A percentile compares a stretch with the other conserved stretches of the same genome.
Conservation (phyloP, 2,113 vertebrate species). For the Azemiops feae region DNA sequence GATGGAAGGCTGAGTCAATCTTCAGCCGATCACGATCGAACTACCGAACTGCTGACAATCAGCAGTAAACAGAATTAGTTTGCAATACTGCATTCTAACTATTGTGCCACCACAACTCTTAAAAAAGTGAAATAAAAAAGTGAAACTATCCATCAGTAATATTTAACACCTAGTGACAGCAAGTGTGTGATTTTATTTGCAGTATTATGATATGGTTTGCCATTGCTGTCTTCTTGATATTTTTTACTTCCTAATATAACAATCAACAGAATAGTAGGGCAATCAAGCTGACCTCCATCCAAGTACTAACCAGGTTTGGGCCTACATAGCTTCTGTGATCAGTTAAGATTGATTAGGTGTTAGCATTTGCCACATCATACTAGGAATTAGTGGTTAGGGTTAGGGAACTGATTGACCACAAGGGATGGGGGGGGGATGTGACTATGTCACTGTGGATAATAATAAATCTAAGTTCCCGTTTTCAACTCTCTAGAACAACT, state of each 20-base stretch:
- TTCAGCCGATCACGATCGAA: no score
- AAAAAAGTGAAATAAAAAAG: neutral
- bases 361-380: neutral
- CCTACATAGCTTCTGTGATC: neutral
- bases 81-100: no score
- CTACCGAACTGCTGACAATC: no score
- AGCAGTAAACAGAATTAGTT: no score
- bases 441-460: neutral
- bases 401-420: neutral
- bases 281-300: neutral
- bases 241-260: neutral
- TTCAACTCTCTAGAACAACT: neutral
- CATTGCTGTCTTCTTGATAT: neutral
- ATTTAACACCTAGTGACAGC: neutral
- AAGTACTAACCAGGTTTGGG: neutral
- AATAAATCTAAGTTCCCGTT: neutral
- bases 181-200: neutral
- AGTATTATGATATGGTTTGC: neutral
- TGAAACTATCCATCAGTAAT: neutral
- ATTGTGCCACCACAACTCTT: no score
- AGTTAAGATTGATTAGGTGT: neutral
- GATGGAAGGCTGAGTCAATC: no score
- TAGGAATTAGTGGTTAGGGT: neutral
- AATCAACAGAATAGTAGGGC: neutral
- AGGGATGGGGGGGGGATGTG: neutral